Percentiles rank a stretch among this genome's conserved stretches.
Evolutionary conservation across 2,113 vertebrate genomes (phyloP).

Genomic region (Saimiri boliviensis): DNA sequence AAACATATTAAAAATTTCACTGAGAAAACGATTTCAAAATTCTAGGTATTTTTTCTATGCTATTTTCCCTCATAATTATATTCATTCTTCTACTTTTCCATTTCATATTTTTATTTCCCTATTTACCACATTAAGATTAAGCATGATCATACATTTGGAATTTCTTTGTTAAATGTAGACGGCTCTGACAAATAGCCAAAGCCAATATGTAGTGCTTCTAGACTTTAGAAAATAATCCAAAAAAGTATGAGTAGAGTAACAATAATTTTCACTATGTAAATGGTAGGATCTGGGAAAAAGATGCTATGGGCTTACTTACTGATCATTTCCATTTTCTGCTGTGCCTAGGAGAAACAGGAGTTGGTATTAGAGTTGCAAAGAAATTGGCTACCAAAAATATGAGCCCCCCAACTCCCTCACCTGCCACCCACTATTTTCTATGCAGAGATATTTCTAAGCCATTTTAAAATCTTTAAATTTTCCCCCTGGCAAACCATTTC

Average conservation of each 20-base stretch:
- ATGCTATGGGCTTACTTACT: constrained; percentile 80
- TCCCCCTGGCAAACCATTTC: neutral
- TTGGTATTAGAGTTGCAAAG: constrained; percentile 43
- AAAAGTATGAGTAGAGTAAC: neutral
- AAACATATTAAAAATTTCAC: neutral
- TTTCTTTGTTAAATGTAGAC: neutral
- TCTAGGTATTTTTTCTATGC: neutral
- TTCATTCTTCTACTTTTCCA: neutral
- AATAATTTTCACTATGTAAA: neutral
- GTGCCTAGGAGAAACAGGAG: constrained; percentile 77
- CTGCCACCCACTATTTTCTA: neutral
- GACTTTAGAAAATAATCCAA: neutral
- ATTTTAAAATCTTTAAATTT: neutral
- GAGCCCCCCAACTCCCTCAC: neutral
- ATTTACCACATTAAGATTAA: neutral
- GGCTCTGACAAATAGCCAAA: neutral
- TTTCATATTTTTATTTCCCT: neutral
- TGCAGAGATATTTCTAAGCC: neutral
- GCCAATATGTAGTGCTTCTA: neutral
- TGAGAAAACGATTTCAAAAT: constrained; percentile 22
- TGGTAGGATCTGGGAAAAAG: neutral
- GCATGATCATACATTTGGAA: neutral
- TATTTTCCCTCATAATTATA: neutral
- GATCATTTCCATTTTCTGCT: constrained; percentile 84
- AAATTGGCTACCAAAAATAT: neutral